Base-by-base conservation (phyloP, 2,888 invertebrate species). In the Neoscelio sp. region DNA sequence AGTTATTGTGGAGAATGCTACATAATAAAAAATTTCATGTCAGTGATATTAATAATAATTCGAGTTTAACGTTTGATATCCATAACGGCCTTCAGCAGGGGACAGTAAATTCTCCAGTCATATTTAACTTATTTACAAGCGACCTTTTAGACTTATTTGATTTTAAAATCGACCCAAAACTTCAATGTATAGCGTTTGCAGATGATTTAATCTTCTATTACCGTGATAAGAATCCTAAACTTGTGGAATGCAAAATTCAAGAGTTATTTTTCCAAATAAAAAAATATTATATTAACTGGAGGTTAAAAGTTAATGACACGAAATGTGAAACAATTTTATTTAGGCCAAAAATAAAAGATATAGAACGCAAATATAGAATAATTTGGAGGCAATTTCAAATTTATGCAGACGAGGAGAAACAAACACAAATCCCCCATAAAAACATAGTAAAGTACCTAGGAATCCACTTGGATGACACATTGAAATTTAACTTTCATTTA, bases 21-120 rank as follows among this genome's bases (percentile, higher is more conserved):
- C n/a, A n/a, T n/a, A n/a, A n/a, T n/a, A n/a, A n/a, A n/a, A n/a
- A n/a, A n/a, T n/a, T n/a, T n/a, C n/a, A n/a, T n/a, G n/a, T n/a
- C n/a, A n/a, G n/a, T n/a, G n/a, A n/a, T n/a, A n/a, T n/a, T n/a
- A n/a, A n/a, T n/a, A n/a, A n/a, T n/a, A n/a, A n/a, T n/a, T n/a
- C n/a, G n/a, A n/a, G n/a, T n/a, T n/a, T n/a, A n/a, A n/a, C n/a
- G n/a, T n/a, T n/a, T n/a, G n/a, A n/a, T n/a, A n/a, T n/a, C n/a
- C n/a, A 20, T 10, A 71, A 82, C n/a, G 81, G 82, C 0, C 46
- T 81, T 0, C 80, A 77, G 10, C 81, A 83, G 26, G 80, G 80
- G 1, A 80, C 77, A 0, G 79, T 83, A 0, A 80, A 62, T 1
- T 75, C 82, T 0, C 82, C 82, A 0, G 6, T 71, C 0, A n/a